Evolutionary conservation across 2,888 invertebrate genomes (phyloP).

Genomic region (Lasius fuliginosus): DNA sequence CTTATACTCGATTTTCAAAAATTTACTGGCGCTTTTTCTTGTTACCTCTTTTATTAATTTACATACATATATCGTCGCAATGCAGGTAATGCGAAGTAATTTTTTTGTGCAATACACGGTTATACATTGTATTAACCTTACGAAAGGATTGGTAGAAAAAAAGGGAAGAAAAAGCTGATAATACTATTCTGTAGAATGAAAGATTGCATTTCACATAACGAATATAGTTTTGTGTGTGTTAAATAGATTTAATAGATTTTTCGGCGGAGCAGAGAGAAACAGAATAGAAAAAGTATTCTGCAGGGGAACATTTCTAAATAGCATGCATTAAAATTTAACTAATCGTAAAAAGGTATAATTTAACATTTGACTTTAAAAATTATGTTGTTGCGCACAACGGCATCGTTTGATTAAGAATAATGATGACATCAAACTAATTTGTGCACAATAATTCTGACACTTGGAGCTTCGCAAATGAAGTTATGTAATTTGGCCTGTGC

Average conservation of each 20-base stretch:
- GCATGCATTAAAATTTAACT: not conserved
- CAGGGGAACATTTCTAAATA: not conserved
- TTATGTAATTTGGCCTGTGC: slow-evolving; percentile 34
- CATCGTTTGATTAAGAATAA: slow-evolving; percentile 38
- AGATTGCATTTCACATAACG: not conserved
- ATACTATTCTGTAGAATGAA: not conserved
- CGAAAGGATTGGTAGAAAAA: not conserved
- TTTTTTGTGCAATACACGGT: not conserved
- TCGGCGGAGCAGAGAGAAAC: not conserved
- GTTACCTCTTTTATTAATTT: slow-evolving; percentile 33
- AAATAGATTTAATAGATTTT: not conserved
- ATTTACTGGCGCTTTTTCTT: slow-evolving; percentile 32
- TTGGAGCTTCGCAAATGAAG: slow-evolving; percentile 34
- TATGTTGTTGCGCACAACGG: slow-evolving; percentile 14
- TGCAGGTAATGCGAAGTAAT: not conserved
- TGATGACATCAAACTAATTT: slow-evolving; percentile 31
- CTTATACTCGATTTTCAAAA: slow-evolving; percentile 23
- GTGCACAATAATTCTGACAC: slow-evolving; percentile 35
- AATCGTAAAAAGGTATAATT: not conserved
- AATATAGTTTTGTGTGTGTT: not conserved
- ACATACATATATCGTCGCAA: not conserved
- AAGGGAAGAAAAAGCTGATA: not conserved
- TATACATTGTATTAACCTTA: not conserved
- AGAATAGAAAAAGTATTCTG: not conserved
- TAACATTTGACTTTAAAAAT: slow-evolving; percentile 7